Evolutionary conservation across 2,797 vertebrate species (phyloP).

Genomic region (Cossypha heuglini): DNA sequence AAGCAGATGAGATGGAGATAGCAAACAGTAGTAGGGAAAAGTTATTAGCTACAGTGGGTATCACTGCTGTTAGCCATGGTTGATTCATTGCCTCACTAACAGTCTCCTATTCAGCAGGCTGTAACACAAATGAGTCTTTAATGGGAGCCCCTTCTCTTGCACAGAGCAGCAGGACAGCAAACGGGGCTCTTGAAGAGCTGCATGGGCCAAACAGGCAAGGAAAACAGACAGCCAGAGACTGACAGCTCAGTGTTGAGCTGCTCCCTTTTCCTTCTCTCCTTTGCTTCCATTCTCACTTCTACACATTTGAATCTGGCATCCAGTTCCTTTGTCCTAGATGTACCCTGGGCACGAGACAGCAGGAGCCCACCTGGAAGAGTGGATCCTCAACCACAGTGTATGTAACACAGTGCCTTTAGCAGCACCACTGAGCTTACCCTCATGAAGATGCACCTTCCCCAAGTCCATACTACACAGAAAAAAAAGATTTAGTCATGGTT

Average conservation of each 20-base stretch:
- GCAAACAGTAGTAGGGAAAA: background rate
- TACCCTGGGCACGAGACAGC: rapidly evolving
- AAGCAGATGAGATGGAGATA: background rate
- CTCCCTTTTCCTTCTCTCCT: background rate
- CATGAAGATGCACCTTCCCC: background rate
- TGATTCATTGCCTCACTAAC: background rate
- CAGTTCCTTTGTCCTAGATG: background rate
- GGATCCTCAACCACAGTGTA: background rate
- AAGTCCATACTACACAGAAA: background rate
- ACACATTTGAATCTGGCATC: background rate
- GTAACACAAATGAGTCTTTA: background rate
- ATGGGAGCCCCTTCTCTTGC: background rate
- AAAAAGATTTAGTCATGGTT: background rate
- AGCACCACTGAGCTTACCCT: background rate
- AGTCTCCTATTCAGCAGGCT: background rate
- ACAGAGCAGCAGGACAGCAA: background rate
- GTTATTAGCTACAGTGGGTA: background rate
- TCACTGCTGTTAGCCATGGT: background rate
- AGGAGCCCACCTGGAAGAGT: background rate
- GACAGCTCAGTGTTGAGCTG: background rate
- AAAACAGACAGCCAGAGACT: background rate
- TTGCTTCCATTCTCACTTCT: background rate
- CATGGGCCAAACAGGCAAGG: background rate
- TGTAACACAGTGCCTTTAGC: background rate
- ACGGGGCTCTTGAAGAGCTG: background rate